Percentiles rank a stretch among this genome's conserved stretches.
Conservation (phyloP, 2,113 vertebrate species). For the Nanorana parkeri region DNA sequence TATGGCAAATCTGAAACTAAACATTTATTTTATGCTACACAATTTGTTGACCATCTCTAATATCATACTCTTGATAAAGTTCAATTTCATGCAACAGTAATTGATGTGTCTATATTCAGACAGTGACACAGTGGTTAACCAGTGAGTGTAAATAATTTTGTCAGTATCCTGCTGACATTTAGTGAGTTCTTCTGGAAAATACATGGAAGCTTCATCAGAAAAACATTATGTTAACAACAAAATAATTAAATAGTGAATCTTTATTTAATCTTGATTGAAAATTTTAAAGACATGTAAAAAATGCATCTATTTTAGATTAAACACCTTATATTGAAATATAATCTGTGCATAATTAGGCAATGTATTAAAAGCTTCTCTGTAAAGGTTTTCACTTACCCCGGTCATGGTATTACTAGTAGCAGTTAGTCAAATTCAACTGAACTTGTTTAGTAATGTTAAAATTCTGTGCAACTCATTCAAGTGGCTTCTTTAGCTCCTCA, state of each 20-base stretch:
- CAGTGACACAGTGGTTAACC: slow-evolving; percentile 56
- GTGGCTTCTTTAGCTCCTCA: too few relatives aligned
- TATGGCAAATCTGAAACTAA: slow-evolving; percentile 64
- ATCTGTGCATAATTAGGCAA: background rate
- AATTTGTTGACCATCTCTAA: slow-evolving; percentile 66
- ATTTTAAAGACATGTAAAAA: background rate
- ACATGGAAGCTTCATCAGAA: slow-evolving; percentile 56
- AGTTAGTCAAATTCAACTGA: too few relatives aligned
- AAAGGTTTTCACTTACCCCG: too few relatives aligned
- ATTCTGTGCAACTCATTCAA: too few relatives aligned
- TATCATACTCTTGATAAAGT: slow-evolving; percentile 64
- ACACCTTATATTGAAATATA: background rate
- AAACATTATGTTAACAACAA: slow-evolving; percentile 18
- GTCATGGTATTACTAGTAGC: too few relatives aligned
- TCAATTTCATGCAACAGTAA: slow-evolving; percentile 68
- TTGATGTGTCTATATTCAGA: slow-evolving; percentile 65
- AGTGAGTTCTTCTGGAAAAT: slow-evolving; percentile 18
- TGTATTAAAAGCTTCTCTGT: background rate
- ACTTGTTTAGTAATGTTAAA: too few relatives aligned
- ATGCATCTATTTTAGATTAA: background rate
- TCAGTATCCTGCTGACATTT: slow-evolving; percentile 3
- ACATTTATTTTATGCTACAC: slow-evolving; percentile 61
- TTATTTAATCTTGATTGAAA: slow-evolving; percentile 5
- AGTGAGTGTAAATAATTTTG: slow-evolving; percentile 59
- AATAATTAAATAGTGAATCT: background rate